phyloP scores from a whole-genome alignment of 2,888 invertebrate genomes.

The Dasypolia templi region DNA sequence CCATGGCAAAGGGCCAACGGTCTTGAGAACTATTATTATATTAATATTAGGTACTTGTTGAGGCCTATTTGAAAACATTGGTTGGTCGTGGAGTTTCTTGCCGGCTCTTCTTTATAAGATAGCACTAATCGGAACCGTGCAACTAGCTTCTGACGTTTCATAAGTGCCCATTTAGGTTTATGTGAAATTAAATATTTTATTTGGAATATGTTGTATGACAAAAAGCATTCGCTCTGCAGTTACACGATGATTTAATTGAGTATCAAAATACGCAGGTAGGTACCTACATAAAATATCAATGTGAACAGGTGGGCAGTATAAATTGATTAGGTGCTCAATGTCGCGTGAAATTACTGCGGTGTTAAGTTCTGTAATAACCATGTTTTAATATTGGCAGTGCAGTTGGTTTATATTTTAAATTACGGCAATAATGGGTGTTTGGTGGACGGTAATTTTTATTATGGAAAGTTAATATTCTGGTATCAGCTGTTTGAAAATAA shows the following conservation, averaged over 20 bases:
- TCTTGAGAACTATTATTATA: too few relatives aligned
- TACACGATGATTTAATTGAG: background rate
- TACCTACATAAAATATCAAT: background rate
- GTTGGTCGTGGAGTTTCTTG: background rate
- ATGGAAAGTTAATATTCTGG: background rate
- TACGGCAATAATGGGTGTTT: background rate
- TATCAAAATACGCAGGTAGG: background rate
- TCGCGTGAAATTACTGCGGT: slow-evolving; percentile 66
- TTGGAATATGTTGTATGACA: background rate
- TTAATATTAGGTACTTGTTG: too few relatives aligned
- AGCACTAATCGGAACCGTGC: background rate
- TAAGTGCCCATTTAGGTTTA: too few relatives aligned
- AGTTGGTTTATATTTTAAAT: slow-evolving; percentile 18
- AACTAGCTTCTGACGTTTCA: background rate
- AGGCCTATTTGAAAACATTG: too few relatives aligned
- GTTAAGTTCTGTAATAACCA: slow-evolving; percentile 1
- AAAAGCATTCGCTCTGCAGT: background rate
- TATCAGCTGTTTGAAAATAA: background rate
- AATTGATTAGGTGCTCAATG: slow-evolving; percentile 67
- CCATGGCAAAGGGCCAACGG: too few relatives aligned
- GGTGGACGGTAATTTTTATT: background rate
- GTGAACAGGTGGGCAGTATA: slow-evolving; percentile 60
- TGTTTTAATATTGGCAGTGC: slow-evolving; percentile 19
- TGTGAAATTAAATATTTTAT: background rate
- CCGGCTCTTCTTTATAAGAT: background rate